phyloP scores from a whole-genome alignment of 2,113 vertebrate species.

The Ifrita kowaldi region DNA sequence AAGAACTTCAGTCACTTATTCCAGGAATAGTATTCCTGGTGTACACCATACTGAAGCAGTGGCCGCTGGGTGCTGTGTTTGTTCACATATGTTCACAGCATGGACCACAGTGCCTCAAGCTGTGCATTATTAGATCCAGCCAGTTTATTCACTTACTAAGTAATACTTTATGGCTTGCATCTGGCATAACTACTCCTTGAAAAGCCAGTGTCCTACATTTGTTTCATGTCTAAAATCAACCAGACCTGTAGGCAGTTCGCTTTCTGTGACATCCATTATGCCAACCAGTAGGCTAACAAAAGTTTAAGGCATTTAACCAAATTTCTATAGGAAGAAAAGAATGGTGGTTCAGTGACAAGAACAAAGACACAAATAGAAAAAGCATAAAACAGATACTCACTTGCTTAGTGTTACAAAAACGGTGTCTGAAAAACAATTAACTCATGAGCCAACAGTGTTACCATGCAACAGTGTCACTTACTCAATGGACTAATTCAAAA shows the following conservation, averaged over 20 bases:
- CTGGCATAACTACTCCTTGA: background rate
- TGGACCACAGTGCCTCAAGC: background rate
- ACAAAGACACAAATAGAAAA: background rate
- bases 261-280: background rate
- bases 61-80: background rate
- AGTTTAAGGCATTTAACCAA: background rate
- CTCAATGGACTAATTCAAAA: background rate
- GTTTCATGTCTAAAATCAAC: background rate
- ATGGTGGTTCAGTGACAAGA: background rate
- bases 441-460: background rate
- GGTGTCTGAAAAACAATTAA: background rate
- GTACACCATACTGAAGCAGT: background rate
- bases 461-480: background rate
- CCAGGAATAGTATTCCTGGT: constrained; percentile 41
- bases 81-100: background rate
- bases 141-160: background rate
- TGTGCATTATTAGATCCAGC: background rate
- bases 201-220: background rate
- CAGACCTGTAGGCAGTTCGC: background rate
- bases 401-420: background rate
- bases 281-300: background rate
- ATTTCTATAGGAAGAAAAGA: background rate
- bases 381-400: background rate
- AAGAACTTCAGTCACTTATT: constrained; percentile 47
- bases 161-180: background rate